Evolutionary conservation across 2,888 invertebrate genomes (phyloP).

Genomic region (Ennomos quercinarius): DNA sequence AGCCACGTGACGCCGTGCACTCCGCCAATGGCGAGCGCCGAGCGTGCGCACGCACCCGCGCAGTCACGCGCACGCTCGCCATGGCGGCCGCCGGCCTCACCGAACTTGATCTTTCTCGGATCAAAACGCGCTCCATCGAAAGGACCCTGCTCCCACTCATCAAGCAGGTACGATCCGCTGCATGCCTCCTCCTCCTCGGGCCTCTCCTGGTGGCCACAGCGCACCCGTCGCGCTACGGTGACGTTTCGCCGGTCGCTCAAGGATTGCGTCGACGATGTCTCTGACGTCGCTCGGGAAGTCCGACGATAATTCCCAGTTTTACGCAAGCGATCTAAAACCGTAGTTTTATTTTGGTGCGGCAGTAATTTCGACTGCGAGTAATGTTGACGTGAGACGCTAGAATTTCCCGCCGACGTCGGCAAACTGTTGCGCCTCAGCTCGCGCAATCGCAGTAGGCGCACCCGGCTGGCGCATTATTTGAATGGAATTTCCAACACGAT

Average conservation of each 20-base stretch:
- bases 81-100: slow-evolving; percentile 87
- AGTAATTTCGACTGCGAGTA: slow-evolving; percentile 62
- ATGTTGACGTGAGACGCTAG: slow-evolving; percentile 63
- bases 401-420: slow-evolving; percentile 77
- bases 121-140: slow-evolving; percentile 97
- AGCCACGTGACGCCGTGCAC: slow-evolving; percentile 60
- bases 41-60: slow-evolving; percentile 74
- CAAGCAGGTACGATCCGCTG: slow-evolving; percentile 91
- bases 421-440: slow-evolving; percentile 74
- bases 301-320: slow-evolving; percentile 65
- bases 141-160: slow-evolving; percentile 96
- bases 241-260: slow-evolving; percentile 49
- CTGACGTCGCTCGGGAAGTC: slow-evolving; percentile 68
- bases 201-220: slow-evolving; percentile 16
- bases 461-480: slow-evolving; percentile 54
- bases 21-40: slow-evolving; percentile 60
- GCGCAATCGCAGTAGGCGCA: slow-evolving; percentile 65
- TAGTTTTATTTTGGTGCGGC: slow-evolving; percentile 72
- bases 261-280: slow-evolving; percentile 55
- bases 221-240: slow-evolving; percentile 41
- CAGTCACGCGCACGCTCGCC: slow-evolving; percentile 82
- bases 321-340: slow-evolving; percentile 70
- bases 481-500: slow-evolving; percentile 43
- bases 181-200: slow-evolving; percentile 45
- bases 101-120: slow-evolving; percentile 89